These are phyloP conservation scores for Margarornis squamiger DNA, from an alignment of 2,797 vertebrate species.

Conservation along the genomic window DNA sequence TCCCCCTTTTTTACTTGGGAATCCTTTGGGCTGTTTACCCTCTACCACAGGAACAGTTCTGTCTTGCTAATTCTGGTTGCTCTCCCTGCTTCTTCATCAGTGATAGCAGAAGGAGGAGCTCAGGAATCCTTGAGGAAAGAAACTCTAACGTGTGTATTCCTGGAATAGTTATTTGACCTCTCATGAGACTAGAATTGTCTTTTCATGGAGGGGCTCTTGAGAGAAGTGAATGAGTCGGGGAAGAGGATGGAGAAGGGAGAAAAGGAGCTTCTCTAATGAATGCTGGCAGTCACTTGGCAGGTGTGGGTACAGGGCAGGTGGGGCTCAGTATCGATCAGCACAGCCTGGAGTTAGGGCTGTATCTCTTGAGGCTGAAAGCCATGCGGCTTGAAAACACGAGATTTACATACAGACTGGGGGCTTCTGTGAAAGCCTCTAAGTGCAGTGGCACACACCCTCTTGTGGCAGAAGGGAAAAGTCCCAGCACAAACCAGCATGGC, in stretches of 20 bases:
- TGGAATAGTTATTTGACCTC: background rate
- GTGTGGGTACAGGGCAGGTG: background rate
- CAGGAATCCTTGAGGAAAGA: background rate
- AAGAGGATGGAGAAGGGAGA: background rate
- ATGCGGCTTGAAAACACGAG: background rate
- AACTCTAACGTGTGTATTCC: background rate
- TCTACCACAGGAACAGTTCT: background rate
- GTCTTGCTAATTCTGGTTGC: background rate
- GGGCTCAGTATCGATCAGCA: rapidly evolving
- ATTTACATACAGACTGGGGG: background rate
- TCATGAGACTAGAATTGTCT: background rate
- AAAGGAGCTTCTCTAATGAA: background rate
- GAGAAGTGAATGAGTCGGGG: background rate
- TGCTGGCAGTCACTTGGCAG: background rate
- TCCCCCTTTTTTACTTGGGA: background rate
- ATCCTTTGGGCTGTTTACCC: background rate
- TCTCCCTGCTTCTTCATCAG: background rate
- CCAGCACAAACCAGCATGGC: background rate
- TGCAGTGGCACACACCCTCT: constrained; percentile 57
- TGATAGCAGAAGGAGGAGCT: background rate
- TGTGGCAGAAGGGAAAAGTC: constrained; percentile 47
- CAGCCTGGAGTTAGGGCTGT: background rate
- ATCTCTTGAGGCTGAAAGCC: background rate
- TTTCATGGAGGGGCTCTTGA: background rate
- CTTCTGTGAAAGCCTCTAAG: background rate